Evolutionary conservation across 2,797 vertebrate species (phyloP).

Genomic region (Chloroceryle inda): DNA sequence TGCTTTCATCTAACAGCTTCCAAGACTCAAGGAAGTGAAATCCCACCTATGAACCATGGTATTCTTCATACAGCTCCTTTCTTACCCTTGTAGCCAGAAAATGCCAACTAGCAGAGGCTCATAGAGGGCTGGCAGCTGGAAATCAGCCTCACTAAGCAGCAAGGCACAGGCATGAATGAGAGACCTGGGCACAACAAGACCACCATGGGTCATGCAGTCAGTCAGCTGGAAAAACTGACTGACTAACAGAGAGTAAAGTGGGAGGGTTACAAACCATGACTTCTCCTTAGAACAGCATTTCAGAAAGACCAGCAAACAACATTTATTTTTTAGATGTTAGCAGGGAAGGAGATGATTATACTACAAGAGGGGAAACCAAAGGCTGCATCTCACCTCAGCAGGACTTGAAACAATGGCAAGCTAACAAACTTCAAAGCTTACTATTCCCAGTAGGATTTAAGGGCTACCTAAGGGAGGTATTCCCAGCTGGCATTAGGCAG

Average conservation of each 20-base stretch:
- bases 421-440: neutral
- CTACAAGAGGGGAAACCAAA: neutral
- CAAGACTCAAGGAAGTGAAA: neutral
- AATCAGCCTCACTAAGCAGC: neutral
- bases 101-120: neutral
- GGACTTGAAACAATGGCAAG: neutral
- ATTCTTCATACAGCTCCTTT: neutral
- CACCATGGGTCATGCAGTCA: neutral
- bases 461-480: neutral
- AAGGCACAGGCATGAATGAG: neutral
- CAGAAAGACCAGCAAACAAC: neutral
- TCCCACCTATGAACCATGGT: neutral
- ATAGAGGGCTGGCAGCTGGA: neutral
- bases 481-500: neutral
- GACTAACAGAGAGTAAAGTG: neutral
- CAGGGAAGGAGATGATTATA: neutral
- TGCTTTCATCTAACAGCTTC: neutral
- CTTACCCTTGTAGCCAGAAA: neutral
- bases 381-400: neutral
- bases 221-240: neutral
- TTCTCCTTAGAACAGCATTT: neutral
- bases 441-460: neutral
- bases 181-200: neutral
- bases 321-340: neutral
- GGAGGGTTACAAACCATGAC: neutral